Percentiles rank a stretch among this genome's conserved stretches.
Evolutionary conservation across 2,113 vertebrate species (phyloP).

Genomic region (Planiliza haematocheilus): DNA sequence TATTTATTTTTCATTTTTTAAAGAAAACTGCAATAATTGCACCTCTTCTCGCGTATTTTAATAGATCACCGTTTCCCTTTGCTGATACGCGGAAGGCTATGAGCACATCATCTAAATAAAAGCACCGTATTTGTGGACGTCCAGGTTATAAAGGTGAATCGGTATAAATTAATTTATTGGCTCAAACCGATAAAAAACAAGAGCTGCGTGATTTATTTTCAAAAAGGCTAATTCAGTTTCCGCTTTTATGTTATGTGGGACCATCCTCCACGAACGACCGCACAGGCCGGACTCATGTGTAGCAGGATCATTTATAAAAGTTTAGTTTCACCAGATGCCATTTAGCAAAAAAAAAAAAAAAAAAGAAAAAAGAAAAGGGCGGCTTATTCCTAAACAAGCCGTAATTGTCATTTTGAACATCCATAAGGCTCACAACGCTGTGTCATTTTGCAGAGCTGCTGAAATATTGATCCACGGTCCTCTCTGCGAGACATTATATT

Average conservation of each 20-base stretch:
- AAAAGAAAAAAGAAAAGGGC: background rate
- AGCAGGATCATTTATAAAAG: conserved; percentile 67
- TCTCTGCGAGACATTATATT: conserved; percentile 91
- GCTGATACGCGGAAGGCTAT: too few species aligned
- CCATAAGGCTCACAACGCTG: conserved; percentile 79
- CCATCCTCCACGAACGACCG: conserved; percentile 22
- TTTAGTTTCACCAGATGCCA: conserved; percentile 62
- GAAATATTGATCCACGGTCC: conserved; percentile 90
- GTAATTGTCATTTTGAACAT: conserved; percentile 70
- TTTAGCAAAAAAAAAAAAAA: conserved; percentile 32
- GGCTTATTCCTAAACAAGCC: conserved; percentile 52
- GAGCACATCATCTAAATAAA: too few species aligned
- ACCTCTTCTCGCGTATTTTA: conserved; percentile 24
- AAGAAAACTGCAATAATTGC: conserved; percentile 8
- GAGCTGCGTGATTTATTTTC: conserved; percentile 42
- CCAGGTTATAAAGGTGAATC: conserved; percentile 39
- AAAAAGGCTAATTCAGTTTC: conserved; percentile 72
- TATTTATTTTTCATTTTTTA: background rate
- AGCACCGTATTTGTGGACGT: conserved; percentile 22
- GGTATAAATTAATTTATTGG: conserved; percentile 34
- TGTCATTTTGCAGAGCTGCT: conserved; percentile 87
- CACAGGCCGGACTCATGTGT: conserved; percentile 28
- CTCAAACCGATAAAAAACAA: conserved; percentile 47
- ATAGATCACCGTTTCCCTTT: background rate
- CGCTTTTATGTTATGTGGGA: background rate